Conservation (phyloP, 2,797 vertebrate species). For the Menidia menidia region DNA sequence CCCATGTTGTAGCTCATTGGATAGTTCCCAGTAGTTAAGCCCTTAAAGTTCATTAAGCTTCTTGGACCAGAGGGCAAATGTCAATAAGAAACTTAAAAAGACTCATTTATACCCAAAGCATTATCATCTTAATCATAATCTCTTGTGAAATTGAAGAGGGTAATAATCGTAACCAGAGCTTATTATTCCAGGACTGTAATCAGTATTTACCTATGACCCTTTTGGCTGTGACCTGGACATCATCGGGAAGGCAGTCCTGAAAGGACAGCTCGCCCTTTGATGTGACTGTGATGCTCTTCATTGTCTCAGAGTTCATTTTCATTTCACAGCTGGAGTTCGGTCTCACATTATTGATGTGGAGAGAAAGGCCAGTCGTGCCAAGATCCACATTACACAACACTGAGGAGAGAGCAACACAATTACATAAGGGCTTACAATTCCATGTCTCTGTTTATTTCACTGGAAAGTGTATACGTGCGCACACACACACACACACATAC, state of each 20-base stretch:
- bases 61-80: neutral
- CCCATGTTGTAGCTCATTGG: neutral
- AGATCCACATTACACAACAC: constrained; percentile 70
- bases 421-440: accelerated
- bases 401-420: constrained; percentile 21
- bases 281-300: constrained; percentile 53
- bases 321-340: constrained; percentile 69
- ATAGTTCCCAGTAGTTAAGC: neutral
- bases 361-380: constrained; percentile 41
- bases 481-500: neutral
- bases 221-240: constrained; percentile 65
- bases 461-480: neutral
- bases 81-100: neutral
- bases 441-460: neutral
- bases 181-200: neutral
- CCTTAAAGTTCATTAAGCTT: neutral
- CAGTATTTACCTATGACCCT: constrained; percentile 72
- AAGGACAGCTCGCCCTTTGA: constrained; percentile 65
- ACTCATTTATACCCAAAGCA: neutral
- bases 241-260: constrained; percentile 67
- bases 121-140: neutral
- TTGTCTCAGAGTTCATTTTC: constrained; percentile 52
- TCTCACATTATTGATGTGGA: constrained; percentile 67
- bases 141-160: neutral
- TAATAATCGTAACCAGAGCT: neutral